Evolutionary conservation across 2,797 vertebrate genomes (phyloP).

Genomic region (Pseudochirops corinnae): DNA sequence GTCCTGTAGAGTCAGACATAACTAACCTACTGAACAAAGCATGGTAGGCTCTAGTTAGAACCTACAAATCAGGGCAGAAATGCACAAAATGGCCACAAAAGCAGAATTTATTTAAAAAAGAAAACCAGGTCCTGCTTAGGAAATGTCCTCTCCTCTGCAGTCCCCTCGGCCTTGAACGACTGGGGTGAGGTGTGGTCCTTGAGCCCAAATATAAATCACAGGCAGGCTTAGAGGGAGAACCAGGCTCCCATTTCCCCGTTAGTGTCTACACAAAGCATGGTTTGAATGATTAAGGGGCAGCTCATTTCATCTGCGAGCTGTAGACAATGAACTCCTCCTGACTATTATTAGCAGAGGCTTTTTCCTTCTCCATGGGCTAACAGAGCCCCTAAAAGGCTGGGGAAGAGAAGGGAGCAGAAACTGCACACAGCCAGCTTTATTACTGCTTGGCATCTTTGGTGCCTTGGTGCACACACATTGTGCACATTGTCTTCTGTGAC

Average conservation of each 20-base stretch:
- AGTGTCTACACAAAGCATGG: not conserved
- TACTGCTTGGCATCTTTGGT: not conserved
- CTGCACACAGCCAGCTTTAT: not conserved
- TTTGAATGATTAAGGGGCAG: not conserved
- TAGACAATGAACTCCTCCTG: not conserved
- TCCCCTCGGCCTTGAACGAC: not conserved
- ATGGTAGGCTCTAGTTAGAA: not conserved
- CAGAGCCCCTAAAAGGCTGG: not conserved
- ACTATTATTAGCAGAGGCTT: not conserved
- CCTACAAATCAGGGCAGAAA: not conserved
- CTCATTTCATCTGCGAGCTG: not conserved
- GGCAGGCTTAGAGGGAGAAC: not conserved
- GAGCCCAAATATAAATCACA: not conserved
- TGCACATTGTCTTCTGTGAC: not conserved
- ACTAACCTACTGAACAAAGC: not conserved
- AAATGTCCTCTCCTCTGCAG: not conserved
- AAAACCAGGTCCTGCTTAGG: not conserved
- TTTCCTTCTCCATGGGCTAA: not conserved
- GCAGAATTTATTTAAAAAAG: not conserved
- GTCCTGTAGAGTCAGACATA: not conserved
- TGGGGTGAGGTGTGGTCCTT: not conserved
- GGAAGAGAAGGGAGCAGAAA: not conserved
- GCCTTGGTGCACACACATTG: not conserved
- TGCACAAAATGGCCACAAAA: not conserved
- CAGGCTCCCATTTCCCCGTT: not conserved